phyloP scores from a whole-genome alignment of 64 coral and sea anemone genomes.

The Anthopleura sola region DNA sequence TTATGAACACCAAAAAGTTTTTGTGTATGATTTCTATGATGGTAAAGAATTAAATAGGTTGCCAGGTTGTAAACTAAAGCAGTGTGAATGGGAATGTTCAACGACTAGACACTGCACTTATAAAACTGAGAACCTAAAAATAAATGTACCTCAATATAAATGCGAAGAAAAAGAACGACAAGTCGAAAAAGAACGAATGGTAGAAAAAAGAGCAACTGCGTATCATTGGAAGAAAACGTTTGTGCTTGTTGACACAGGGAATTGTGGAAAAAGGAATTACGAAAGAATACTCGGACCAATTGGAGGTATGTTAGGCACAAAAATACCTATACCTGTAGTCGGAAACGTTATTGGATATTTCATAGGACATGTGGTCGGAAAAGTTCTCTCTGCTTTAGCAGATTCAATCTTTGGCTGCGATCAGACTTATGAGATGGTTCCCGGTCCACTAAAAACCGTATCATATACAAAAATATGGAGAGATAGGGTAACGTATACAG shows the following conservation, averaged over 20 bases:
- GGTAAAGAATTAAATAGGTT: neutral
- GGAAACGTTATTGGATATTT: neutral
- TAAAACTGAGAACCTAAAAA: neutral
- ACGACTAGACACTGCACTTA: neutral
- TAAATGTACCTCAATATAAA: neutral
- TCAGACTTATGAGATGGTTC: neutral
- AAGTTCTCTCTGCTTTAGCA: neutral
- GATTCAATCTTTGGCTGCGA: neutral
- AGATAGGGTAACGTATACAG: neutral
- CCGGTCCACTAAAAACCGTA: neutral
- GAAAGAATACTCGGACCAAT: neutral
- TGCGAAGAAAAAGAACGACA: neutral
- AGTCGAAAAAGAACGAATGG: neutral
- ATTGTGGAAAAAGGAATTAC: neutral
- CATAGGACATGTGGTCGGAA: neutral
- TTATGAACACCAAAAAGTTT: neutral
- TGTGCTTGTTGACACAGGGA: neutral
- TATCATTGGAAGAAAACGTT: neutral
- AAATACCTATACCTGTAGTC: neutral
- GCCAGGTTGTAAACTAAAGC: neutral
- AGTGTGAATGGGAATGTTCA: neutral
- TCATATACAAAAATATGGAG: neutral
- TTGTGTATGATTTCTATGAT: neutral
- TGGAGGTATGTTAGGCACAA: neutral
- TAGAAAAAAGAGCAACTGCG: neutral